phyloP scores from a whole-genome alignment of 2,888 invertebrate genomes.

The Oligia latruncula region DNA sequence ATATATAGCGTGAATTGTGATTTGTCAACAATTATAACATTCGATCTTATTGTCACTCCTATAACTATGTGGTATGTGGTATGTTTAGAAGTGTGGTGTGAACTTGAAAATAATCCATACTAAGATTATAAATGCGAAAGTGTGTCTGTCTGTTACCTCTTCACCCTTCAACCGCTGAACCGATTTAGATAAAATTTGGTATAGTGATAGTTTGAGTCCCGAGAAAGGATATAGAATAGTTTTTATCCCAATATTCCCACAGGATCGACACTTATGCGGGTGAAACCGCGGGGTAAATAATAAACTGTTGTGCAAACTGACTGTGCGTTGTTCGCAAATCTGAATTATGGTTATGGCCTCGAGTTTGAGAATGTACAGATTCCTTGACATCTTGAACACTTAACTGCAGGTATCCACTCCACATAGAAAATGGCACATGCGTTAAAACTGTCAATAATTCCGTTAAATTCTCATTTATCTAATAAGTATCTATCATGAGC shows the following conservation, averaged over 20 bases:
- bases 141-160: no score
- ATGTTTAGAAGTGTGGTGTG: neutral
- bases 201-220: no score
- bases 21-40: slow-evolving; percentile 17
- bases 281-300: neutral
- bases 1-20: slow-evolving; percentile 9
- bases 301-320: neutral
- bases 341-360: slow-evolving; percentile 22
- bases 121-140: no score
- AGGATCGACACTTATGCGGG: no score
- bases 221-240: no score
- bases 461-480: neutral
- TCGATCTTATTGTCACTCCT: neutral
- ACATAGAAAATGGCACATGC: slow-evolving; percentile 8
- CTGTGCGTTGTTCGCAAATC: neutral
- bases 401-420: neutral
- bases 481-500: neutral
- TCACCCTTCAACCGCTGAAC: no score
- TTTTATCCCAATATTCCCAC: no score
- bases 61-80: no score
- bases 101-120: slow-evolving; percentile 18
- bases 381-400: slow-evolving; percentile 41
- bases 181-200: no score
- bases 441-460: neutral
- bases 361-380: slow-evolving; percentile 31